Base-by-base conservation (phyloP, 2,113 vertebrate genomes). In the Okapia johnstoni region DNA sequence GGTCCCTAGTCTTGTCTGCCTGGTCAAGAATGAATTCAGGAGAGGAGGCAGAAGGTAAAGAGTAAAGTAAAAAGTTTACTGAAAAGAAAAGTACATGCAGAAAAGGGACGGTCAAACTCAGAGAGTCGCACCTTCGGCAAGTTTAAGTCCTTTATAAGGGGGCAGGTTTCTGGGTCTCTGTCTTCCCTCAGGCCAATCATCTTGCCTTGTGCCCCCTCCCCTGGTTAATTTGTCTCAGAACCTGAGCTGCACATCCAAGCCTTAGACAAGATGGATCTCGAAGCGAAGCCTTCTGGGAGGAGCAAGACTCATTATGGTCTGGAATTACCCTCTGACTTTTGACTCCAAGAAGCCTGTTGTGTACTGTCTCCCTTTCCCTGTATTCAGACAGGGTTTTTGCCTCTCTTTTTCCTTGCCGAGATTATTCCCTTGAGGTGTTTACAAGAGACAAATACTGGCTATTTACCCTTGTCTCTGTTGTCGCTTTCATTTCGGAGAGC, bases 91-190 rank as follows among this genome's bases (percentile, higher is more conserved):
- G 17, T 21, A 36, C n/a, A 70, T 12, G 63, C 9, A 36, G n/a
- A 12, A 36, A 70, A 36, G 19, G 63, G 9, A 36, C 0, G 0
- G 30, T 17, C 2, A 0, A 70, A 36, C 9, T 36, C 63, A 70
- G 63, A 70, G 4, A 70, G n/a, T 21, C 2, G 1, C n/a, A 21
- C 2, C 17, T 21, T 36, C 21, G 63, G 17, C 63, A 66, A 36
- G 33, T 36, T 36, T 21, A 21, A 23, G 9, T 36, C n/a, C 19
- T 70, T 70, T 23, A 19, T 70, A 11, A 11, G 63, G 63, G 46
- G 17, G 19, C 63, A 36, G 63, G n/a, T 70, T 70, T 36, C n/a
- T 23, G 66, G 66, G 66, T 23, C 19, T 40, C 5, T 70, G 66
- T 36, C n/a, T 70, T 10, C 66, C n/a, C n/a, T 70, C 66, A 23